Base-by-base conservation (phyloP, 1,140 invertebrate species). In the Zaprionus taronus region DNA sequence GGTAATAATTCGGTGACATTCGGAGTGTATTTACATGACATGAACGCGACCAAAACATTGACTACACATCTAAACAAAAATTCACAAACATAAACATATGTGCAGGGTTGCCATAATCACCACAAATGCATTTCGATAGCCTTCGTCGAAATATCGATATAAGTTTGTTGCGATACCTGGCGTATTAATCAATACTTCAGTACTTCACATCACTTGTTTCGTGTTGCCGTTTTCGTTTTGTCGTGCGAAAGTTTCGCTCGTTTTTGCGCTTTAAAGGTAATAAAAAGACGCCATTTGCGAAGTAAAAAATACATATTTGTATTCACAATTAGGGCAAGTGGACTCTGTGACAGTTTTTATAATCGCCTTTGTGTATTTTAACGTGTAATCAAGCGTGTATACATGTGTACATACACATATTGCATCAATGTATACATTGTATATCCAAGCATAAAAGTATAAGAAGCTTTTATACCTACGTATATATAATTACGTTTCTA, bases 1-100 rank as follows among this genome's bases (percentile, higher is more conserved):
- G 85, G 85, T 53, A 90, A 49, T 7, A 89, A 24, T 53, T 82
- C 81, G 1, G 55, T 24, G 26, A 89, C 68, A 49, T 85, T 55
- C 1, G 85, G 85, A 4, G 84, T 89, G 28, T 47, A 68, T 64
- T 73, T 90, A 36, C 24, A 53, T 22, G 41, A 57, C 68, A 71
- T 63, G 51, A 24, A 26, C 47, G 5, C 28, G n/a, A 64, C 20
- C 1, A 17, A 34, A 36, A 57, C 67, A 64, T 64, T 70, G 36
- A 26, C 11, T 34, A 1, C 20, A 44, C 49, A 3, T 20, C 38
- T 6, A 36, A 24, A 51, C 36, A 34, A 34, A 64, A 47, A 36
- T 55, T 5, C 15, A 53, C 17, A 31, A 65, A 64, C 24, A 28
- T 17, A 75, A 57, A 74, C 65, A 74, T 20, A 74, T 11, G 1